Percentiles rank a stretch among this genome's conserved stretches.
Conservation (phyloP, 1,140 invertebrate species). For the Drosophila arizonae region DNA sequence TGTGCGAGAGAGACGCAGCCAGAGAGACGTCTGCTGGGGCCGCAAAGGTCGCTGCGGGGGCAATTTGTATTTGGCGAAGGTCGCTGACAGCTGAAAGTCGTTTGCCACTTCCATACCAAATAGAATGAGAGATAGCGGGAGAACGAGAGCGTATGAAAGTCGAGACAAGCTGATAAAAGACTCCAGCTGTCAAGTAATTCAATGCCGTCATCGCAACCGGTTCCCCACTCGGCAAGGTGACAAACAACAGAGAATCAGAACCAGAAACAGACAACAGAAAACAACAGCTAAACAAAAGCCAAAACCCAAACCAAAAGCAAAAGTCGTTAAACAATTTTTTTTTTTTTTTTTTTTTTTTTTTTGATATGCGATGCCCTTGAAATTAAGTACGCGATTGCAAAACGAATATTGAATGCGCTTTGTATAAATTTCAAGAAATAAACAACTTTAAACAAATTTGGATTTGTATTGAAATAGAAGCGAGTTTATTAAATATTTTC, state of each 20-base stretch:
- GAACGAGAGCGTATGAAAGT: background rate
- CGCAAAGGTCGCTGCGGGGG: constrained; percentile 10
- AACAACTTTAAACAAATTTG: background rate
- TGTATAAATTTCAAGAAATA: background rate
- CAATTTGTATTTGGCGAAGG: constrained; percentile 57
- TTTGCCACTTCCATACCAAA: constrained; percentile 34
- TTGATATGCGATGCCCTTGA: constrained; percentile 74
- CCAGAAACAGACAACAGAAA: constrained; percentile 33
- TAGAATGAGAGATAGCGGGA: constrained; percentile 1
- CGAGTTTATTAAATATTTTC: no score
- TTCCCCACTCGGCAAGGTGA: constrained; percentile 58
- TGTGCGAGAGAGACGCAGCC: background rate
- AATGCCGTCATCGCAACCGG: constrained; percentile 58
- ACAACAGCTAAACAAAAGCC: constrained; percentile 24
- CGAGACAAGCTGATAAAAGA: constrained; percentile 32
- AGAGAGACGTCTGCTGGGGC: constrained; percentile 8
- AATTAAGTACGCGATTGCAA: constrained; percentile 33
- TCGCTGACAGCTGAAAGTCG: constrained; percentile 59
- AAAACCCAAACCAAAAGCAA: constrained; percentile 39
- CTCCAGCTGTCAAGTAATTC: constrained; percentile 30
- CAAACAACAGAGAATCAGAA: constrained; percentile 54
- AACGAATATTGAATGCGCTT: constrained; percentile 16
- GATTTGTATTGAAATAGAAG: background rate
- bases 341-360: constrained; percentile 56
- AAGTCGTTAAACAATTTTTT: constrained; percentile 69